Evolutionary conservation across 2,797 vertebrate species (phyloP).

Genomic region (Protonibea diacanthus): DNA sequence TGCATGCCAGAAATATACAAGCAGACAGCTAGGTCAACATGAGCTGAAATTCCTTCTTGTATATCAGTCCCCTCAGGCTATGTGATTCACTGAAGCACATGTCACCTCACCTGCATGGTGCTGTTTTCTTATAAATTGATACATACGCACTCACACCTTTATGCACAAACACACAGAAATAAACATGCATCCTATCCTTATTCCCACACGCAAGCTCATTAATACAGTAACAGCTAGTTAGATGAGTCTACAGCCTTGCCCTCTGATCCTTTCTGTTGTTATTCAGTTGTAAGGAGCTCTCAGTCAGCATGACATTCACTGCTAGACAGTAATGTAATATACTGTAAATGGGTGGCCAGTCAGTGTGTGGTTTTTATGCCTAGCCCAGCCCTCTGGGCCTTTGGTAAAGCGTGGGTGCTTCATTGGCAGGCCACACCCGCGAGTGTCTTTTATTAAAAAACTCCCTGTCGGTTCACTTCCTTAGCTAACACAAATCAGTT

Average conservation of each 20-base stretch:
- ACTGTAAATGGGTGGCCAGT: conserved; percentile 20
- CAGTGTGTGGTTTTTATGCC: conserved; percentile 36
- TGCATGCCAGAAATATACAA: conserved; percentile 51
- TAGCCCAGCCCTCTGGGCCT: conserved; percentile 30
- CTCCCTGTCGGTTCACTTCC: conserved; percentile 21
- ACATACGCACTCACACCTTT: neutral
- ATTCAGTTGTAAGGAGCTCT: neutral
- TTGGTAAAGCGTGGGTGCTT: conserved; percentile 48
- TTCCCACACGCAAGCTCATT: neutral
- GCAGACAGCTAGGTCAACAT: conserved; percentile 52
- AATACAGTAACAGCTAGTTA: neutral
- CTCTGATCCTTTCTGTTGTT: neutral
- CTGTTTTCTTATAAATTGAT: neutral
- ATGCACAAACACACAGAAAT: neutral
- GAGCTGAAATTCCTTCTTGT: conserved; percentile 31
- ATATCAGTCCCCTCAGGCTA: conserved; percentile 17
- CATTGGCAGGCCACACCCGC: conserved; percentile 62
- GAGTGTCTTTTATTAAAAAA: conserved; percentile 61
- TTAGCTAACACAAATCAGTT: conserved; percentile 55
- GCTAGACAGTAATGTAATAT: neutral
- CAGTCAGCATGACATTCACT: neutral
- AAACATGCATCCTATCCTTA: neutral
- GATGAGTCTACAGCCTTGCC: neutral
- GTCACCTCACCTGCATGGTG: conserved; percentile 11
- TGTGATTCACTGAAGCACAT: neutral